phyloP scores from a whole-genome alignment of 2,113 vertebrate genomes.

The Lepisosteus osseus region DNA sequence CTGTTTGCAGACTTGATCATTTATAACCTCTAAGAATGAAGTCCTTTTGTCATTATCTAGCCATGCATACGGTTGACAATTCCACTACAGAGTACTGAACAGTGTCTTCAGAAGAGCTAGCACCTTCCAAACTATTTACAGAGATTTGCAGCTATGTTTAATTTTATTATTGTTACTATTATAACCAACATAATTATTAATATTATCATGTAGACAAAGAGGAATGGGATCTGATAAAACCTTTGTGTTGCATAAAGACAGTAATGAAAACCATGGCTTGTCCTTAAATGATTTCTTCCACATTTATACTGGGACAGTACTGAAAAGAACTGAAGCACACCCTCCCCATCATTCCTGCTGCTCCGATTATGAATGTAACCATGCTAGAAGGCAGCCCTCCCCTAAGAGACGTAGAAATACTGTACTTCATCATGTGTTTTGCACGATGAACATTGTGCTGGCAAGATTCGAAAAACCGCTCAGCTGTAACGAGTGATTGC shows the following conservation, averaged over 20 bases:
- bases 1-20: constrained; percentile 55
- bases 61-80: constrained; percentile 56
- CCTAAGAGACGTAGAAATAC: constrained; percentile 42
- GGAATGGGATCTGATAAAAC: constrained; percentile 27
- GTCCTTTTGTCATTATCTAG: constrained; percentile 45
- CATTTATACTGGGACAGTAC: constrained; percentile 42
- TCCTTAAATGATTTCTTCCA: constrained; percentile 45
- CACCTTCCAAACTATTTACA: constrained; percentile 62
- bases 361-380: neutral
- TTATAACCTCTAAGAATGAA: constrained; percentile 47
- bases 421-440: constrained; percentile 31
- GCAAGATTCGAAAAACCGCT: constrained; percentile 27
- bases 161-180: constrained; percentile 34
- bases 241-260: constrained; percentile 20
- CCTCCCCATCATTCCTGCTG: too few species aligned
- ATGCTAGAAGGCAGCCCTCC: constrained; percentile 3
- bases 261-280: constrained; percentile 21
- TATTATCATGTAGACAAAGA: constrained; percentile 43
- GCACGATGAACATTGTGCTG: constrained; percentile 37
- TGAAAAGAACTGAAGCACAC: constrained; percentile 17
- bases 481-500: constrained; percentile 27
- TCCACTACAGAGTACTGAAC: constrained; percentile 43
- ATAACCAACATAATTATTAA: constrained; percentile 15
- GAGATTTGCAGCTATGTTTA: constrained; percentile 33
- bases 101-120: constrained; percentile 52